Base-by-base conservation (phyloP, 2,113 vertebrate genomes). In the Alces alces region DNA sequence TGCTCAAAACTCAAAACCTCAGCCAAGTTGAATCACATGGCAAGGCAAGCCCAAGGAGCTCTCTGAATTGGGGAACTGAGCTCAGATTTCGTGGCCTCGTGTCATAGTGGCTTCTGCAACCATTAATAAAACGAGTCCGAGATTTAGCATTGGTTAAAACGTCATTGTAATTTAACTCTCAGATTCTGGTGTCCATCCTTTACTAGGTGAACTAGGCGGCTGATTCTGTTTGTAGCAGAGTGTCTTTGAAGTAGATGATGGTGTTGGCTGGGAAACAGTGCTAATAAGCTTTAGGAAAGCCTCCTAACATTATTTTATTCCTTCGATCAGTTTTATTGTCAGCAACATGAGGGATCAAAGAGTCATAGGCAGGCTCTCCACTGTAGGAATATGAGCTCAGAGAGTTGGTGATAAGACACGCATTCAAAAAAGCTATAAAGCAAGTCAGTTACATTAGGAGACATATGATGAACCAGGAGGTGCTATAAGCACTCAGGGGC, bases 271-370 rank as follows among this genome's bases (percentile, higher is more conserved):
- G 52, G 30, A 52, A 91, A 86, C 55, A 83, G 30, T 5, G 25
- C 86, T 96, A 61, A 94, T 70, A 33, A 86, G 61, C 50, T n/a
- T 84, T 39, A 87, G 66, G 61, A 96, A 95, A 86, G 50, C 57
- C 25, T 12, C 47, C 84, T 82, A 84, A 88, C 14, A 64, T 45
- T 94, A 43, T 90, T 92, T 82, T 89, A 36, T 88, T 85, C 19
- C 5, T 45, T 87, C 25, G 3, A 13, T 83, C 28, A 89, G 5
- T 70, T 86, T 80, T 55, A 47, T 80, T 66, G 25, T 94, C 39
- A 83, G 60, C 89, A 87, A 90, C 70, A 92, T 61, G 5, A 95
- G 16, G 21, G 9, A 55, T 89, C 80, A 89, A 57, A 96, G 47
- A 47, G 30, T 73, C 27, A 12, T 64, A 93, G 61, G 61, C 86